Conservation (phyloP, 2,888 invertebrate species). For the Flexamia atlantica region DNA sequence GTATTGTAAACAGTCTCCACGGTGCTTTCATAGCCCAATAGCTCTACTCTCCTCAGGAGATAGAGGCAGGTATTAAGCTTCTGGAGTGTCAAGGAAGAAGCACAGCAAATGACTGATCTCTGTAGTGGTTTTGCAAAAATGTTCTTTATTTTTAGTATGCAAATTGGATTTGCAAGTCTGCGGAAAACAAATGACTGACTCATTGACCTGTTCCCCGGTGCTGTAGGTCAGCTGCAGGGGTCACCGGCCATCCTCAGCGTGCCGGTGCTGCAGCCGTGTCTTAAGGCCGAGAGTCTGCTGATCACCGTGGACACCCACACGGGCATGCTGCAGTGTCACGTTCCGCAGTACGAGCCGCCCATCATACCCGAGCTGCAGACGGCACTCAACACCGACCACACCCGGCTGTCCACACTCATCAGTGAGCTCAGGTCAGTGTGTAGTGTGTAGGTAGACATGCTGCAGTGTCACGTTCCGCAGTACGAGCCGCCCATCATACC, state of each 20-base stretch:
- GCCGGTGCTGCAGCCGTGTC: constrained; percentile 92
- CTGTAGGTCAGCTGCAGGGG: constrained; percentile 89
- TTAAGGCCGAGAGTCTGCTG: constrained; percentile 94
- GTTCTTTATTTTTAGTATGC: too few relatives aligned
- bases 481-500: constrained; percentile 89
- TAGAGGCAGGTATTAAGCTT: too few relatives aligned
- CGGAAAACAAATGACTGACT: too few relatives aligned
- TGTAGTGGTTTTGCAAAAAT: too few relatives aligned
- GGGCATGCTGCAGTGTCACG: constrained; percentile 93
- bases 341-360: constrained; percentile 93
- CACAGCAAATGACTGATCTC: too few relatives aligned
- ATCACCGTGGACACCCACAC: constrained; percentile 97
- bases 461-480: constrained; percentile 95
- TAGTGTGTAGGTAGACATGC: too few relatives aligned
- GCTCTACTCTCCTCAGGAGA: too few relatives aligned
- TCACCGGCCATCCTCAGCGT: constrained; percentile 96
- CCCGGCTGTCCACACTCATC: constrained; percentile 82
- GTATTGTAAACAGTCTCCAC: too few relatives aligned
- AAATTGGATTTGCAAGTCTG: too few relatives aligned
- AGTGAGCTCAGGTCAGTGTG: constrained; percentile 81
- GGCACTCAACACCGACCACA: constrained; percentile 86
- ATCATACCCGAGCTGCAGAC: constrained; percentile 89
- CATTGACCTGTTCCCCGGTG: too few relatives aligned
- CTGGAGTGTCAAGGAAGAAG: too few relatives aligned
- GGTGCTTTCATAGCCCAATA: too few relatives aligned